Base-by-base conservation (phyloP, 2,113 vertebrate species). In the Tyrannus savana region DNA sequence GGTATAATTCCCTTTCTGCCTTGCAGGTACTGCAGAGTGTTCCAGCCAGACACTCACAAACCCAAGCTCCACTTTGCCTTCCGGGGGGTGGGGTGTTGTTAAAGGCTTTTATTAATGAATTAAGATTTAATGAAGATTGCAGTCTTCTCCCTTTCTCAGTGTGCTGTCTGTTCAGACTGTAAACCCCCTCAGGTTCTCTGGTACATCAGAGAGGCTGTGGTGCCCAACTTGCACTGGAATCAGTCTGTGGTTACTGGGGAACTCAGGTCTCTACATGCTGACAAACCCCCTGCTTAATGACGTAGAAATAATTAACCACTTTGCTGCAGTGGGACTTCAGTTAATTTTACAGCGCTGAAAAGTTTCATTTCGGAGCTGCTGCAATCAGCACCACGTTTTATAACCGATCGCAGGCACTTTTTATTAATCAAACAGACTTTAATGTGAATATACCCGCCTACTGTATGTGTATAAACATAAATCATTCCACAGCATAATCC, bases 381-480 rank as follows among this genome's bases (percentile, higher is more conserved):
- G 52, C 71, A n/a, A 31, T 78, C 77, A 78, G 52, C 44, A 15
- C 17, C 87, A 23, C 19, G 2, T 84, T 95, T 89, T 92, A 81
- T 69, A 63, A 49, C 37, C 80, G 44, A 33, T 84, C 39, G 35
- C 13, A 15, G 60, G 28, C 39, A n/a, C 5, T 1, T 80, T 59
- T 90, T 88, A 86, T 84, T 79, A 95, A 75, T 82, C 50, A 93
- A 80, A n/a, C 24, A 42, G 78, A 41, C 52, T 76, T 87, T 79
- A 73, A 62, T 50, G 46, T 10, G 16, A 79, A 63, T 31, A 21
- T 49, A 44, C 35, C n/a, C n/a, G 30, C 85, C 47, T 53, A 52
- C 47, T 19, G 12, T 35, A 58, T 30, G 49, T 76, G 47, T 56
- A 63, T 56, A 64, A 83, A 72, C 49, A 58, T 58, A 82, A 93